Percentiles rank a stretch among this genome's conserved stretches.
Conservation (phyloP, 2,888 invertebrate genomes). For the Cryptocephalus moraei region DNA sequence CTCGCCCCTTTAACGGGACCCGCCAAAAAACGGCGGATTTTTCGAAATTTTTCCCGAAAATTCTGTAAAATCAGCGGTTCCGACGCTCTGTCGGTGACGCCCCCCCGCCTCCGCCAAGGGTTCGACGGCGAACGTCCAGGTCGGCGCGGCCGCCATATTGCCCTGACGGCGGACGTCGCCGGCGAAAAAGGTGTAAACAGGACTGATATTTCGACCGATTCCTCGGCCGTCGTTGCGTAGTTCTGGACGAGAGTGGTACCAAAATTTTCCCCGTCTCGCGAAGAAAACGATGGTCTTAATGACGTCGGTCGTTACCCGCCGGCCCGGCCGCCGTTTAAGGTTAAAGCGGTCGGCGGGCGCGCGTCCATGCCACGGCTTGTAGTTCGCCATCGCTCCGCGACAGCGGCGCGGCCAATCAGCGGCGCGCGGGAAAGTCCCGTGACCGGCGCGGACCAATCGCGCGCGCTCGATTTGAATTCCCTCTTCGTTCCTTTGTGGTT, state of each 20-base stretch:
- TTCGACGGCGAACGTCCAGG: slow-evolving; percentile 5
- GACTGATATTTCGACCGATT: slow-evolving; percentile 9
- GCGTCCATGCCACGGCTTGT: slow-evolving; percentile 21
- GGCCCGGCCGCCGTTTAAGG: slow-evolving; percentile 16
- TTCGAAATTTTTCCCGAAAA: background rate
- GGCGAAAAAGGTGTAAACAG: slow-evolving; percentile 21
- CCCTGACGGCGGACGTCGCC: slow-evolving; percentile 23
- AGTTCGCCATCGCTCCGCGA: too few relatives aligned
- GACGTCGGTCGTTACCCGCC: too few relatives aligned
- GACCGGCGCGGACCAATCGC: slow-evolving; percentile 32
- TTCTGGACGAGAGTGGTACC: slow-evolving; percentile 5
- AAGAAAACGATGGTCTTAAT: slow-evolving; percentile 10
- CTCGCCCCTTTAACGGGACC: slow-evolving; percentile 4
- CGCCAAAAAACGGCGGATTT: background rate
- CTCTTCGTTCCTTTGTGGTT: slow-evolving; percentile 34
- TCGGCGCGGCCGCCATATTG: slow-evolving; percentile 31
- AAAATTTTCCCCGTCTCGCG: slow-evolving; percentile 18
- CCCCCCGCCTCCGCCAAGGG: too few relatives aligned
- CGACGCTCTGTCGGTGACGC: too few relatives aligned
- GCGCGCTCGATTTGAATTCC: slow-evolving; percentile 38
- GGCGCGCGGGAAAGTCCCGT: slow-evolving; percentile 36
- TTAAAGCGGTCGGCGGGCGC: slow-evolving; percentile 28
- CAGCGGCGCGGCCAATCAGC: slow-evolving; percentile 25
- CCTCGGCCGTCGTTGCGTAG: slow-evolving; percentile 7
- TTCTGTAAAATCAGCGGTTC: background rate